Conservation (phyloP, 2,888 invertebrate species). For the Drosophila anomalata region DNA sequence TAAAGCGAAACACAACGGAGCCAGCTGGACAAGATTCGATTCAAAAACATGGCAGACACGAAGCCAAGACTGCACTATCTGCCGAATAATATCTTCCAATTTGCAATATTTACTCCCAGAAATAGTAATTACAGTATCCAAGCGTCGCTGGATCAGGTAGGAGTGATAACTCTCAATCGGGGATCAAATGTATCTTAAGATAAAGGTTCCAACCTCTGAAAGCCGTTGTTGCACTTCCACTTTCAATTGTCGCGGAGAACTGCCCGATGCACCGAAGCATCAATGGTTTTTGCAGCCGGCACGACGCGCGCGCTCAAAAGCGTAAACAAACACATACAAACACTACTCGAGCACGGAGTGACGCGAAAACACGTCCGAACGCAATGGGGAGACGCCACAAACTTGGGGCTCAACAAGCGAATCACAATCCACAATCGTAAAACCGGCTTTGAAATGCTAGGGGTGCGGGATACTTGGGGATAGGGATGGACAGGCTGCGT, state of each 20-base stretch:
- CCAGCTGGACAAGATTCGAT: conserved; percentile 51
- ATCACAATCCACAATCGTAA: too few species aligned
- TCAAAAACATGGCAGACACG: conserved; percentile 51
- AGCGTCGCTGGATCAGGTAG: too few species aligned
- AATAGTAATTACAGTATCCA: too few species aligned
- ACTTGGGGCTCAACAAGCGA: neutral
- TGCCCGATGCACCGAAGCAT: neutral
- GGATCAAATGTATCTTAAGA: too few species aligned
- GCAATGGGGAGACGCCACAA: neutral
- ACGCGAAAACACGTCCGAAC: neutral
- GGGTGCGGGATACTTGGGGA: too few species aligned
- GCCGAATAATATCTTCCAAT: too few species aligned
- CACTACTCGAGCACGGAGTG: neutral
- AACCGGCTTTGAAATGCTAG: too few species aligned
- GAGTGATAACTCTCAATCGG: too few species aligned
- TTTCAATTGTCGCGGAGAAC: conserved; percentile 54
- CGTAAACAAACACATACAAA: neutral
- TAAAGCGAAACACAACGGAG: conserved; percentile 34
- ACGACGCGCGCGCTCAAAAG: neutral
- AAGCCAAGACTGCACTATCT: too few species aligned
- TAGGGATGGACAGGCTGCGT: too few species aligned
- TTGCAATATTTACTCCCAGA: too few species aligned
- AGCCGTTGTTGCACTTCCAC: conserved; percentile 52
- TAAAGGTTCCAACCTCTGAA: conserved; percentile 12
- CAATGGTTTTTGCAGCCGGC: conserved; percentile 4